phyloP scores from a whole-genome alignment of 2,888 invertebrate species.

The Mesoligia furuncula region DNA sequence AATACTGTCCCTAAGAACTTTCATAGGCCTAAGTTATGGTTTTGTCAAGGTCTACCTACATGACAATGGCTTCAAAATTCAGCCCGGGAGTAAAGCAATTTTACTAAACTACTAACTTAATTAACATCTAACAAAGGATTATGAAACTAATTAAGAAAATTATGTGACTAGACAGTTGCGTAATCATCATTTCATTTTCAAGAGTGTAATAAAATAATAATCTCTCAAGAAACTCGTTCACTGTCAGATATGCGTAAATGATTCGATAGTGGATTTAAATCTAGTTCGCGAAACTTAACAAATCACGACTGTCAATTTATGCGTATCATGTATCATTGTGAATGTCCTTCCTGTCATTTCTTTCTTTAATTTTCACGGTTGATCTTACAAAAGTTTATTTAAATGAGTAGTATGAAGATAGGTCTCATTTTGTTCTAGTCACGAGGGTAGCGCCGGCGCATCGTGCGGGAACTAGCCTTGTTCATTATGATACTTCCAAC shows the following conservation, averaged over 20 bases:
- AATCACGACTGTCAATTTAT: constrained; percentile 53
- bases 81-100: not conserved
- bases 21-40: not conserved
- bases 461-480: constrained; percentile 70
- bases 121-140: constrained; percentile 2
- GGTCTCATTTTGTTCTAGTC: constrained; percentile 58
- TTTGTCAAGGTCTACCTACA: not conserved
- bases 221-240: not conserved
- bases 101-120: not conserved
- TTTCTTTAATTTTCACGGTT: constrained; percentile 65
- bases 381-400: constrained; percentile 61
- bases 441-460: constrained; percentile 62
- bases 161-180: not conserved
- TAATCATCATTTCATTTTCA: not conserved
- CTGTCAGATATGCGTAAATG: constrained; percentile 26
- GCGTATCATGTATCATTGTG: constrained; percentile 53
- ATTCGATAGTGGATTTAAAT: constrained; percentile 32
- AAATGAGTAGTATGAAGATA: constrained; percentile 60
- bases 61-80: not conserved
- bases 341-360: constrained; percentile 65
- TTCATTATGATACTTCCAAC: constrained; percentile 64
- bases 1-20: not conserved
- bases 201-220: not conserved
- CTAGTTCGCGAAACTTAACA: constrained; percentile 40
- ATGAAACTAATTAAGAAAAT: constrained; percentile 4